Evolutionary conservation across 2,797 vertebrate genomes (phyloP).

Genomic region (Nothura maculosa): DNA sequence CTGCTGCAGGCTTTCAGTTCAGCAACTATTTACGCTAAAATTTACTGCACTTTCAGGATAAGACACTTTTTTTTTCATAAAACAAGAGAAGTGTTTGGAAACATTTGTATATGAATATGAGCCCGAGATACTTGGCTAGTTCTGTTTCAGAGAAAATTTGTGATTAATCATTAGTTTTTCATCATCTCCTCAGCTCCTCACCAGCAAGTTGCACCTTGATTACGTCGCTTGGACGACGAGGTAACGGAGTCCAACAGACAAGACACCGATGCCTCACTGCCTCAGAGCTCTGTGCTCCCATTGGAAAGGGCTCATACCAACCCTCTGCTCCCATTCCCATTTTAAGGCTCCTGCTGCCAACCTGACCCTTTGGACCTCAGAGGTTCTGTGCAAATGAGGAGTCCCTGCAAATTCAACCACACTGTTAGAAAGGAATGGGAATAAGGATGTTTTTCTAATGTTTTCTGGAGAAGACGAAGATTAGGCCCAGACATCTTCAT

Average conservation of each 20-base stretch:
- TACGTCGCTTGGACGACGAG: not conserved
- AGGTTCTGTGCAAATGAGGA: not conserved
- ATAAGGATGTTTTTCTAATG: not conserved
- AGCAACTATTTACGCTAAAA: not conserved
- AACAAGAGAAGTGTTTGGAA: not conserved
- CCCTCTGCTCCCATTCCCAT: not conserved
- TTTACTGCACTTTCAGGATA: not conserved
- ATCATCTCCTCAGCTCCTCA: not conserved
- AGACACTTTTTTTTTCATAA: not conserved
- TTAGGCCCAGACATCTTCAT: not conserved
- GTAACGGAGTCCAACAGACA: conserved; percentile 27
- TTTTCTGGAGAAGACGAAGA: not conserved
- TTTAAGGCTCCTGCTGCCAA: not conserved
- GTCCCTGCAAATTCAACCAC: not conserved
- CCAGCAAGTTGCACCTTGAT: not conserved
- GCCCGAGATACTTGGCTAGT: not conserved
- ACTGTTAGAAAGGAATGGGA: not conserved
- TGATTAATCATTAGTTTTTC: conserved; percentile 31
- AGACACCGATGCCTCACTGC: not conserved
- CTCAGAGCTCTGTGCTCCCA: not conserved
- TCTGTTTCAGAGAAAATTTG: conserved; percentile 16
- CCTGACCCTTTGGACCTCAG: not conserved
- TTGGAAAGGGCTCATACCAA: not conserved
- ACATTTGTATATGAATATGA: not conserved
- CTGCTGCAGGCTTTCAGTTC: not conserved